Evolutionary conservation across 1,140 invertebrate genomes (phyloP).

Genomic region (Bilobella aurantiaca): DNA sequence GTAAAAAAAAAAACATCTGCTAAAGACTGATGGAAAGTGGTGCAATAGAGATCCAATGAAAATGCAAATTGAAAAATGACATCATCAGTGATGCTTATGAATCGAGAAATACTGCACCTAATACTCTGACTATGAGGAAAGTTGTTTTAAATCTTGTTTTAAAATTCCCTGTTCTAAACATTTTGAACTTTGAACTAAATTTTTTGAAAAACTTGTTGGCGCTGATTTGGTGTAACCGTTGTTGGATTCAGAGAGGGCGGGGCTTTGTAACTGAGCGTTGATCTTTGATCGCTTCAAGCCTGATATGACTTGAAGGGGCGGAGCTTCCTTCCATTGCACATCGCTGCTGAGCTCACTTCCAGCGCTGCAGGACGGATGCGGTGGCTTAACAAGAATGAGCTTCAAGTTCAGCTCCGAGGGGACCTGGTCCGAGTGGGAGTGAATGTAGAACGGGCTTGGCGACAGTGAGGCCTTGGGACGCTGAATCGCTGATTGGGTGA

Average conservation of each 20-base stretch:
- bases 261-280: constrained; percentile 1
- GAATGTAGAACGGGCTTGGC: background rate
- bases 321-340: background rate
- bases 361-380: background rate
- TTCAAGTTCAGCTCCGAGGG: background rate
- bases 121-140: too few species aligned
- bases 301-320: background rate
- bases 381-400: background rate
- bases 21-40: too few species aligned
- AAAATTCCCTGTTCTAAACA: too few species aligned
- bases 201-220: background rate
- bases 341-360: too few species aligned
- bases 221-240: background rate
- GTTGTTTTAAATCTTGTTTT: too few species aligned
- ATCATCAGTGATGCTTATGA: too few species aligned
- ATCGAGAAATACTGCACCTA: too few species aligned
- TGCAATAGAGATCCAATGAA: too few species aligned
- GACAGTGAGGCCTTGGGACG: background rate
- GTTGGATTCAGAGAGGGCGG: background rate
- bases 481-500: background rate
- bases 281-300: background rate
- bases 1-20: too few species aligned
- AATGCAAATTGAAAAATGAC: too few species aligned
- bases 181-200: too few species aligned
- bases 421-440: background rate